Evolutionary conservation across 2,888 invertebrate genomes (phyloP).

Genomic region (Terebella lapidaria): DNA sequence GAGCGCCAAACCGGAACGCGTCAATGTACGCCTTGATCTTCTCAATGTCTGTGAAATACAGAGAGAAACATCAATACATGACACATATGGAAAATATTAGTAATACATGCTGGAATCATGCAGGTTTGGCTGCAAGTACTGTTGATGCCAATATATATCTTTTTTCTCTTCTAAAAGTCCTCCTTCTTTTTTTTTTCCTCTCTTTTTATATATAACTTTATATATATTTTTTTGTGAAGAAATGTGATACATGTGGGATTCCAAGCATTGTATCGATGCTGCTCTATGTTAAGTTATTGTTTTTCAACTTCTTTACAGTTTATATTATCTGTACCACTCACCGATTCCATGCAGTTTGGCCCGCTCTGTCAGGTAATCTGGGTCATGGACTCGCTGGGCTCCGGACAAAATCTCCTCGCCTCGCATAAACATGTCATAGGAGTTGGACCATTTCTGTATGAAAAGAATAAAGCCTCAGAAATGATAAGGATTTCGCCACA

Average conservation of each 20-base stretch:
- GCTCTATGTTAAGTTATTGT: too few relatives aligned
- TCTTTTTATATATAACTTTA: too few relatives aligned
- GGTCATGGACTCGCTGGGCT: slow-evolving; percentile 96
- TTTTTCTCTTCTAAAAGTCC: too few relatives aligned
- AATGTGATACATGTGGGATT: too few relatives aligned
- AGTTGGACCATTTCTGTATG: slow-evolving; percentile 79
- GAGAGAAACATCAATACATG: too few relatives aligned
- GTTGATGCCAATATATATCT: too few relatives aligned
- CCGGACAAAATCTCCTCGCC: slow-evolving; percentile 98
- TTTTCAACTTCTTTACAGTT: too few relatives aligned
- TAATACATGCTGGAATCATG: too few relatives aligned
- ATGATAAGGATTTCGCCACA: not conserved
- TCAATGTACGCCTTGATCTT: slow-evolving; percentile 96
- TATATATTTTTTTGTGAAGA: too few relatives aligned
- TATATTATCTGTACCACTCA: slow-evolving; percentile 57
- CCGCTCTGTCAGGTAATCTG: slow-evolving; percentile 79
- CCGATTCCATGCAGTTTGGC: slow-evolving; percentile 88
- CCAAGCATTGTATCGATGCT: too few relatives aligned
- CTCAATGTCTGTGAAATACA: slow-evolving; percentile 66
- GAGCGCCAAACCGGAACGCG: slow-evolving; percentile 91
- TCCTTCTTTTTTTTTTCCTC: too few relatives aligned
- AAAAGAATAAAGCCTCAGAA: not conserved
- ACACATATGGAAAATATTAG: not conserved
- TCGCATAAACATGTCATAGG: slow-evolving; percentile 99
- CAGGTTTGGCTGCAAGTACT: too few relatives aligned